Evolutionary conservation across 2,113 vertebrate species (phyloP), one percentile per base, ranked within the genome.

Genomic region (Corythornis cristatus): DNA sequence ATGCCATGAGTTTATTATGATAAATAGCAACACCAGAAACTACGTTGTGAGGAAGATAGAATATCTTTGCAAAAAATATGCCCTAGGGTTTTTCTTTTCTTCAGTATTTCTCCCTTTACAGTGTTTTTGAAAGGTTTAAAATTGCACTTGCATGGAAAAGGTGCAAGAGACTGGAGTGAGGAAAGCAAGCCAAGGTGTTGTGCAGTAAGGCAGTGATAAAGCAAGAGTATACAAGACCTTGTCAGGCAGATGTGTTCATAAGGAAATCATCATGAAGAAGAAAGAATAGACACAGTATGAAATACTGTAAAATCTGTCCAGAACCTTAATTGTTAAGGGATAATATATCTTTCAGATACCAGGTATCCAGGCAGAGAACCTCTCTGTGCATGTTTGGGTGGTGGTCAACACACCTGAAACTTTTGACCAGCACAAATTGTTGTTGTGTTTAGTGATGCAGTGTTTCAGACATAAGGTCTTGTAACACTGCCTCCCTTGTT

Each of bases 91-190:
- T 37, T 75, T 50, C 48, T 11, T 76, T 65, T 68, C 70, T 84
- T 81, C 29, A 31, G 58, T 64, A 64, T 84, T 84, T 87, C 9
- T 58, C 6, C 11, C 5, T 70, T 86, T 83, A 83, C 76, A 90
- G 10, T 68, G 48, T 74, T 94, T 89, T 73, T 85, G 74, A 91
- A 91, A 85, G 45, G 26, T 86, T 87, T 79, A 74, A 72, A 89
- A 85, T 56, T 57, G 43, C 14, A 64, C 15, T 90, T 73, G 42
- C 35, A 35, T 45, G n/a, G 45, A 22, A 53, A 79, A 82, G 76
- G 20, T 19, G 33, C n/a, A 40, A 42, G 73, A 86, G 48, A 43
- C 5, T 56, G 29, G 20, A 86, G 53, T 8, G 48, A 77, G 40
- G 45, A 79, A 73, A 91, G 42, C 62, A 75, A 91, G 43, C 33